Evolutionary conservation across 1,140 invertebrate species (phyloP).

Genomic region (Meteorus sp.): DNA sequence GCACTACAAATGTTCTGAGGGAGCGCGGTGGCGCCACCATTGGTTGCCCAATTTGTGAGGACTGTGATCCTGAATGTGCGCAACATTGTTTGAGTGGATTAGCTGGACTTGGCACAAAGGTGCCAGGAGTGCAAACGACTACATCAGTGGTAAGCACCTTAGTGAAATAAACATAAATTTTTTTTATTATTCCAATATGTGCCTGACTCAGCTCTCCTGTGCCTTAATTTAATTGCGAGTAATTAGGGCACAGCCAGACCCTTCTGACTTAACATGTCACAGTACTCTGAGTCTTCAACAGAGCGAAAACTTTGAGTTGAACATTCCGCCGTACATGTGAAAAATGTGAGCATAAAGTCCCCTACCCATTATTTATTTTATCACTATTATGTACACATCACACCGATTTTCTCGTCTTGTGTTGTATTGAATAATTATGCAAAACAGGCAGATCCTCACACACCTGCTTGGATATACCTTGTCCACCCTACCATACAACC

Average conservation of each 20-base stretch:
- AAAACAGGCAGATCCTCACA: no score
- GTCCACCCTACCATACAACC: no score
- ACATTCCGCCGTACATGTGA: slow-evolving; percentile 5
- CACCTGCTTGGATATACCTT: no score
- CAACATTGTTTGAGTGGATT: slow-evolving; percentile 41
- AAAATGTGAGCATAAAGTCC: slow-evolving; percentile 16
- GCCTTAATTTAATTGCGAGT: slow-evolving; percentile 25
- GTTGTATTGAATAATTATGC: no score
- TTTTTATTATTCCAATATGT: not conserved
- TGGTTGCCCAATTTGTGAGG: slow-evolving; percentile 48
- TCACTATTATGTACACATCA: not conserved
- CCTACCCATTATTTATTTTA: slow-evolving; percentile 5
- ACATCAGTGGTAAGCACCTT: slow-evolving; percentile 51
- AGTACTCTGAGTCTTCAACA: slow-evolving; percentile 8
- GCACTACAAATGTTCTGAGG: slow-evolving; percentile 47
- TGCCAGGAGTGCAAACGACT: slow-evolving; percentile 43
- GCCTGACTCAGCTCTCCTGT: slow-evolving; percentile 4
- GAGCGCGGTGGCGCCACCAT: slow-evolving; percentile 41
- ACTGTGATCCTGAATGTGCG: slow-evolving; percentile 43
- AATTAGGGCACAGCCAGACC: slow-evolving; percentile 28
- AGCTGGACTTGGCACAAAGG: slow-evolving; percentile 36
- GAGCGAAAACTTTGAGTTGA: slow-evolving; percentile 14
- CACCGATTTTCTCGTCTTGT: not conserved
- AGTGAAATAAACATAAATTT: not conserved
- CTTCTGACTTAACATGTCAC: slow-evolving; percentile 7